A percentile compares a stretch with the other conserved stretches of the same genome.
These are phyloP conservation scores for Platycheirus rosarum DNA, from an alignment of 2,888 invertebrate species.

Conservation along the genomic window DNA sequence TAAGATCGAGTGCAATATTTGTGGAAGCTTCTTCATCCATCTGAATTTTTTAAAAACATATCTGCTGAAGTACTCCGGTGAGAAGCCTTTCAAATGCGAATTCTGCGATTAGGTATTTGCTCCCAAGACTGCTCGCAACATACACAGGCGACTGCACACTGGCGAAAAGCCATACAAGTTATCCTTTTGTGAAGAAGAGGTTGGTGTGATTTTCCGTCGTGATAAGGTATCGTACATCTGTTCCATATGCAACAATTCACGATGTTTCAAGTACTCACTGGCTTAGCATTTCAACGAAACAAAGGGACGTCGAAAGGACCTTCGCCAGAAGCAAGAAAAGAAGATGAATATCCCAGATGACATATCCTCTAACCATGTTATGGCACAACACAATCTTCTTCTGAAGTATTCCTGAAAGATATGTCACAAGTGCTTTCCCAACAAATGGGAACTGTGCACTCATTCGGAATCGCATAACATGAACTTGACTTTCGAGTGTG, in stretches of 20 bases:
- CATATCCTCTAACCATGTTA: not conserved
- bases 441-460: conserved; percentile 70
- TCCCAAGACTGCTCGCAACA: conserved; percentile 71
- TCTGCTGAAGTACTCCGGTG: conserved; percentile 73
- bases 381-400: not conserved
- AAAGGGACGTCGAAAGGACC: conserved; percentile 30
- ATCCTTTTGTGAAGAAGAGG: conserved; percentile 64
- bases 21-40: conserved; percentile 72
- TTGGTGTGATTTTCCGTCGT: conserved; percentile 61
- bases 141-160: conserved; percentile 73
- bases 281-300: conserved; percentile 59
- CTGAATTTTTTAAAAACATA: conserved; percentile 73
- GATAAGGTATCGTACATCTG: conserved; percentile 68
- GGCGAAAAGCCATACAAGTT: conserved; percentile 75
- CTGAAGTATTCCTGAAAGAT: conserved; percentile 68
- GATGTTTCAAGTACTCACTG: conserved; percentile 68
- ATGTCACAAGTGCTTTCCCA: conserved; percentile 72
- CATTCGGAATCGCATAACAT: conserved; percentile 67
- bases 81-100: conserved; percentile 74
- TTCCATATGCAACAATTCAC: conserved; percentile 66
- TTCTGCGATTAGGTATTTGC: conserved; percentile 74
- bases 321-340: conserved; percentile 48
- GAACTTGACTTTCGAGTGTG: conserved; percentile 70
- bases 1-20: conserved; percentile 74
- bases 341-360: not conserved